Evolutionary conservation across 2,888 invertebrate species (phyloP), one percentile per base, ranked within the genome.

Genomic region (Saturnia pavonia): DNA sequence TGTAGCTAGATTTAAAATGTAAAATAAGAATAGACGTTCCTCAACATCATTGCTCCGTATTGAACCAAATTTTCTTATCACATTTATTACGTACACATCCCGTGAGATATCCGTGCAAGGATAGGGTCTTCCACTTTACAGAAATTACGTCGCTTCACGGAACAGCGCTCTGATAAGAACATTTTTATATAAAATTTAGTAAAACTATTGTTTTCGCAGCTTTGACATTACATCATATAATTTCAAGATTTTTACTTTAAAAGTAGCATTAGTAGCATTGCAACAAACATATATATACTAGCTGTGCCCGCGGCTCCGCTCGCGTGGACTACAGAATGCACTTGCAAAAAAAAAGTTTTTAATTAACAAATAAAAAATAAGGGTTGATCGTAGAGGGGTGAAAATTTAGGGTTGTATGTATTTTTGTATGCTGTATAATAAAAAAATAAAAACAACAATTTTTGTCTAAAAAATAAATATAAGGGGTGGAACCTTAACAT

Each of bases 81-180:
- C 71, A 67, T 72, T 75, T 74, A 76, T 74, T 73, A 74, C 76
- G 75, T 74, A 75, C 73, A 75, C 75, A 73, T 70, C 68, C 63
- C 25, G 70, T 67, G 69, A 73, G 71, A 74, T 73, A 75, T 73
- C 73, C 73, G 69, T 71, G 70, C 45, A 48, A 71, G 72, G 74
- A 75, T 76, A 74, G 69, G 70, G 68, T 34, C 65, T 8, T 65
- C 48, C 68, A 73, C 72, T 77, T 74, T 73, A 70, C 70, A 74
- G 72, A 72, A 75, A 75, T 77, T 75, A 76, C 77, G 69, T 73
- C 70, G 68, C 72, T 71, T 73, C 69, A 27, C 69, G 27, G 43
- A 25, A 43, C 67, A 68, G 27, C 67, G 42, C 60, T 68, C 67
- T 68, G 43, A 60, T 67, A 69, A 69, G 51, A 65, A 42, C 57